phyloP scores from a whole-genome alignment of 2,797 vertebrate genomes.

The Sternarchorhynchus goeldii region DNA sequence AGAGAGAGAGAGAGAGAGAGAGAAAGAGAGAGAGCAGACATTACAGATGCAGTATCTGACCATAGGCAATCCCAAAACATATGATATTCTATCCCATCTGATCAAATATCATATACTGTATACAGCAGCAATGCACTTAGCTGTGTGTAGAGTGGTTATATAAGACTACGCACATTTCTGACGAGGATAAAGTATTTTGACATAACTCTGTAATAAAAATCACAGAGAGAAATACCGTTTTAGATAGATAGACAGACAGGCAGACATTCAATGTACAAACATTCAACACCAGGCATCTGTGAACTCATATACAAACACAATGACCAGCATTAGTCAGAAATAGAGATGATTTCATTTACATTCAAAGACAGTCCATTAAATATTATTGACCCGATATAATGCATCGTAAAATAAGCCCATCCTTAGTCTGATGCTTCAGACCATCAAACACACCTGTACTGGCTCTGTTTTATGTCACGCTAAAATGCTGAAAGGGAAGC shows the following conservation, averaged over 20 bases:
- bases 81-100: no score
- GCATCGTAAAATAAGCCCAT: slow-evolving; percentile 31
- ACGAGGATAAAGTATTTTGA: background rate
- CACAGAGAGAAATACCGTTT: background rate
- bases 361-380: slow-evolving; percentile 40
- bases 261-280: background rate
- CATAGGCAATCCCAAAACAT: no score
- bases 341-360: slow-evolving; percentile 26
- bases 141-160: no score
- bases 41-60: no score
- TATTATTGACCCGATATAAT: slow-evolving; percentile 48
- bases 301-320: background rate
- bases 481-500: slow-evolving; percentile 65
- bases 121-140: no score
- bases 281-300: background rate
- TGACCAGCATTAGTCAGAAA: background rate
- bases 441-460: slow-evolving; percentile 77
- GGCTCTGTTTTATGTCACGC: slow-evolving; percentile 61
- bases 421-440: slow-evolving; percentile 52
- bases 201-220: background rate
- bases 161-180: no score
- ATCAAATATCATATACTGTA: no score
- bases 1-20: no score
- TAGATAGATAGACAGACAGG: background rate
- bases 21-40: no score